Base-by-base conservation (phyloP, 2,113 vertebrate genomes). In the Scytalopus superciliaris region DNA sequence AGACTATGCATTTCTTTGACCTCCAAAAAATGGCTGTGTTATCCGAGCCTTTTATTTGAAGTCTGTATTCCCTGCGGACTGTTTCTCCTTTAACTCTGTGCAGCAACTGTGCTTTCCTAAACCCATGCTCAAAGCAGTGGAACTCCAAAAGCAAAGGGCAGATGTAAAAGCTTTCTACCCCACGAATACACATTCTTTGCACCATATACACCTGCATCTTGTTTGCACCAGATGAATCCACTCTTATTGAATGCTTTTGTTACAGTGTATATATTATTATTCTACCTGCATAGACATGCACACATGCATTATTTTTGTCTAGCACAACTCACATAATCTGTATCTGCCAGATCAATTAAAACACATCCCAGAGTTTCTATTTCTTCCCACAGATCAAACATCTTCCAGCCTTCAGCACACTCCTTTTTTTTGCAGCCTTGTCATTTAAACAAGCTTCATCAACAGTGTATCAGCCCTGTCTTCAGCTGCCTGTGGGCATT, bases 21-120 rank as follows among this genome's bases (percentile, higher is more conserved):
- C 94, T 97, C 96, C 67, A 52, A 82, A 95, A 96, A 95, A 97
- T 70, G 93, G 93, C 91, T 96, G 93, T 12, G 84, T 94, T 93
- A 97, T 28, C 70, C 69, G 17, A 91, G 64, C 15, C 53, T 89
- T 84, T 85, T 80, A 91, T 84, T 70, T 80, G n/a, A 83, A 93
- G 73, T 49, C 67, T 25, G 33, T 73, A 67, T 79, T 92, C 73
- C 70, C 64, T 69, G 63, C 57, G 85, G 84, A 50, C 33, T 59
- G 35, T 13, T 87, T 86, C 68, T 92, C 64, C 68, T 90, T 81
- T 75, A 87, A 89, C 59, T 79, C 80, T 47, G 50, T 3, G 3
- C 78, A 94, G 70, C n/a, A 62, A 62, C 27, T 31, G 47, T 31
- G 23, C 44, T 80, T 72, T 83, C 64, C 47, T 40, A 90, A 70